Evolutionary conservation across 2,888 invertebrate genomes (phyloP).

Genomic region (Monochamus alternatus): DNA sequence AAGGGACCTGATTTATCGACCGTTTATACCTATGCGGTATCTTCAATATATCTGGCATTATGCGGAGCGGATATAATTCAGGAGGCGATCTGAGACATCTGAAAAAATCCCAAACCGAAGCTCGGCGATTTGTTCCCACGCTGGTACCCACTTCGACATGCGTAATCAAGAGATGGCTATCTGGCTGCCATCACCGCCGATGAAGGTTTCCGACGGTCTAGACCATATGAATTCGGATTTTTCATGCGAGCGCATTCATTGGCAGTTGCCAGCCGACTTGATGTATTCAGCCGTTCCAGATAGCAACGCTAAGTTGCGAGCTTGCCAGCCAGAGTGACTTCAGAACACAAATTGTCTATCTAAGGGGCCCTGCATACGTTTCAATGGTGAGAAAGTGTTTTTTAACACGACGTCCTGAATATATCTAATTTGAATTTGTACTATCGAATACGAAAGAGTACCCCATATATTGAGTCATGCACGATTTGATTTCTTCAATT

Average conservation of each 20-base stretch:
- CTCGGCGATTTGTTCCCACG: constrained; percentile 61
- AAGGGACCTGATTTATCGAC: background rate
- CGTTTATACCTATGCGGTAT: background rate
- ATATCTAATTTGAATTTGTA: background rate
- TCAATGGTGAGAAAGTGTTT: constrained; percentile 25
- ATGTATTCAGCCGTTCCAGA: constrained; percentile 32
- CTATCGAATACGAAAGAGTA: too few species aligned
- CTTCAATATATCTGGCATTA: background rate
- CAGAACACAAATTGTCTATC: constrained; percentile 29
- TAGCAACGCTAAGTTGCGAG: constrained; percentile 23
- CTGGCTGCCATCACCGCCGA: constrained; percentile 42
- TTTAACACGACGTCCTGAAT: background rate
- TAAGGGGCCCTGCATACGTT: constrained; percentile 15
- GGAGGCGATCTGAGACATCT: background rate
- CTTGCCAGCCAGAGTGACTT: constrained; percentile 2
- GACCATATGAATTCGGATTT: constrained; percentile 38
- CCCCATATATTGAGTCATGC: too few species aligned
- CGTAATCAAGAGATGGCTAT: constrained; percentile 60
- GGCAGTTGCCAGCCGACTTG: constrained; percentile 32
- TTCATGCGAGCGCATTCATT: constrained; percentile 30
- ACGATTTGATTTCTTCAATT: too few species aligned
- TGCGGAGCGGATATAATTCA: constrained; percentile 2
- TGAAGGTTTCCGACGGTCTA: constrained; percentile 39
- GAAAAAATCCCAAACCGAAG: constrained; percentile 32
- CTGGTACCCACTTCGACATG: constrained; percentile 55